Base-by-base conservation (phyloP, 2,888 invertebrate species). In the Carpatolechia fugitivella region DNA sequence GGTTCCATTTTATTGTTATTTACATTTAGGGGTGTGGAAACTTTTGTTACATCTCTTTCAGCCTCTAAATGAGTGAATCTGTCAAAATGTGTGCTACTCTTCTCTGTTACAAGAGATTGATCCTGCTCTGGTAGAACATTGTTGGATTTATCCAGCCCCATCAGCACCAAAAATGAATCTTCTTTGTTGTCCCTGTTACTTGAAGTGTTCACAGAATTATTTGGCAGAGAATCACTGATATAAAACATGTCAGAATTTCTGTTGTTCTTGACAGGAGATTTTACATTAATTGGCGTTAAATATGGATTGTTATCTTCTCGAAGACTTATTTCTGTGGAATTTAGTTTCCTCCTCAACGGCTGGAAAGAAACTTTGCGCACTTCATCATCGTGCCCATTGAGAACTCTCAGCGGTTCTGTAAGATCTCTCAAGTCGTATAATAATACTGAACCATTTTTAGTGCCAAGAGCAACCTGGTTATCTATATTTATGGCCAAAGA, bases 361-460 rank as follows among this genome's bases (percentile, higher is more conserved):
- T 92, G 91, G 63, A 91, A 92, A 13, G 83, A 69, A 16, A 92
- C 79, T 62, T 78, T 87, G 8, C 75, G 80, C 0, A 92, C 82
- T 59, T 90, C 82, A 60, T 85, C 84, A 18, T 87, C 87, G 60
- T 92, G 92, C 0, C 90, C 91, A 62, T 83, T 80, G 30, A 92
- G 76, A 11, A 88, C 70, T 66, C 85, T 82, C 11, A 86, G 70
- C 0, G 92, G 90, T 56, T 74, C 78, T 30, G 81, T 80, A 41
- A 92, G 72, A 63, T 91, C 91, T 65, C 92, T 82, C 11, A 91
- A 79, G 72, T 93, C 92, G 74, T 92, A 92, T 3, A 92, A 65
- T 40, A 90, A 68, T 3, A 92, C 77, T 48, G 78, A 65, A n/a
- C 92, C 92, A 75, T 85, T 90, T 67, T 91, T 91, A 16, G 91